phyloP scores from a whole-genome alignment of 64 coral and sea anemone species.

The Pachyseris speciosa region DNA sequence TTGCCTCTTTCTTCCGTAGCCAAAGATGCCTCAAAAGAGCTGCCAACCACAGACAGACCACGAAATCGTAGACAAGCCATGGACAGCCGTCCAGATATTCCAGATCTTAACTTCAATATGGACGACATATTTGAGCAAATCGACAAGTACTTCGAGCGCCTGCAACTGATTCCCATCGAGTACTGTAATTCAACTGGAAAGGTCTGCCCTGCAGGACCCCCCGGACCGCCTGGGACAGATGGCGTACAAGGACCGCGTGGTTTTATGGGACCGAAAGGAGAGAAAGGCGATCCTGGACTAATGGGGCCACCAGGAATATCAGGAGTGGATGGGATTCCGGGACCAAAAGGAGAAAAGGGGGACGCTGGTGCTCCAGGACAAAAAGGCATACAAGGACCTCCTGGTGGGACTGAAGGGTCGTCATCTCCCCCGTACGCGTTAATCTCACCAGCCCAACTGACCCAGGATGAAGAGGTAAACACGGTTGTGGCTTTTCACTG shows the following conservation, averaged over 20 bases:
- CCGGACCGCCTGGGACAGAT: constrained; percentile 14
- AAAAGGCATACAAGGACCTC: background rate
- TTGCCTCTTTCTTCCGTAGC: too few species aligned
- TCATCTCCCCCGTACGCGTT: background rate
- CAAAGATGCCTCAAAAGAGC: background rate
- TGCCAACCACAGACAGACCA: too few species aligned
- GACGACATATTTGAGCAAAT: background rate
- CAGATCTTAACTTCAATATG: background rate
- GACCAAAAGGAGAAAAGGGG: constrained; percentile 29
- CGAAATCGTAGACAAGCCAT: background rate
- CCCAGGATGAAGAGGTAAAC: background rate
- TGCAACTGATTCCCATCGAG: background rate
- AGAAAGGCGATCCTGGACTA: background rate
- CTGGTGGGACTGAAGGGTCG: background rate
- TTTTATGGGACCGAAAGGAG: constrained; percentile 15
- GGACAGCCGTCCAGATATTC: background rate
- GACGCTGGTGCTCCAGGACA: constrained; percentile 19
- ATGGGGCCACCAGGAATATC: background rate
- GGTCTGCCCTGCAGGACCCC: constrained; percentile 2
- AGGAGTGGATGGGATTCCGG: background rate
- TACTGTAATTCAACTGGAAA: constrained; percentile 27
- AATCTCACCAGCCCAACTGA: constrained; percentile 34
- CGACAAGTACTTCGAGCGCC: background rate
- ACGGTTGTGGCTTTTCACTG: constrained; percentile 11
- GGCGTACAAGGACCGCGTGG: constrained; percentile 28